Conservation (phyloP, 2,888 invertebrate genomes). For the Formica aserva region DNA sequence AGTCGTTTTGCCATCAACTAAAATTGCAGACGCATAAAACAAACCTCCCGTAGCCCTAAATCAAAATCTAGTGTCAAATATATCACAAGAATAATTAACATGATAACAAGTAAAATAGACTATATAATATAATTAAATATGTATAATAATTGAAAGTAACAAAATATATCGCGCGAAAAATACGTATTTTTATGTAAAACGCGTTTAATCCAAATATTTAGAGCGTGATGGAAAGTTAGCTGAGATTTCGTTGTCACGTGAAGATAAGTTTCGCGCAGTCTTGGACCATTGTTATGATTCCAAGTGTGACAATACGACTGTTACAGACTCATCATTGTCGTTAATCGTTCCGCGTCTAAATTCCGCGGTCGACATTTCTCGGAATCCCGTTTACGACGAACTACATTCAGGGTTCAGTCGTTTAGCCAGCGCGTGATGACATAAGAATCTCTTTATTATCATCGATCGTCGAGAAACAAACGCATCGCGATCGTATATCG, state of each 20-base stretch:
- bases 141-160: not conserved
- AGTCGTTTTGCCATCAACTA: slow-evolving; percentile 2
- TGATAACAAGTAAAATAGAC: not conserved
- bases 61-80: not conserved
- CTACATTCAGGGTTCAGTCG: not conserved
- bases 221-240: not conserved
- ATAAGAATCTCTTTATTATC: not conserved
- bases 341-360: not conserved
- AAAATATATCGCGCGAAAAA: not conserved
- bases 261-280: not conserved
- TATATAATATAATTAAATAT: not conserved
- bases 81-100: not conserved
- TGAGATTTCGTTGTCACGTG: not conserved
- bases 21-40: slow-evolving; percentile 1
- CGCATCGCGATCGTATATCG: not conserved
- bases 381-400: not conserved
- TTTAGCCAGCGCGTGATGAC: not conserved
- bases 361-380: not conserved
- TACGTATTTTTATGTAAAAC: not conserved
- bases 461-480: slow-evolving; percentile 8
- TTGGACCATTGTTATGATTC: not conserved
- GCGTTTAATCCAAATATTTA: not conserved
- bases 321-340: not conserved
- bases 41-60: not conserved
- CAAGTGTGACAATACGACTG: not conserved